A percentile compares a stretch with the other conserved stretches of the same genome.
phyloP scores from a whole-genome alignment of 1,140 invertebrate genomes.

The Drosophila sucinea region DNA sequence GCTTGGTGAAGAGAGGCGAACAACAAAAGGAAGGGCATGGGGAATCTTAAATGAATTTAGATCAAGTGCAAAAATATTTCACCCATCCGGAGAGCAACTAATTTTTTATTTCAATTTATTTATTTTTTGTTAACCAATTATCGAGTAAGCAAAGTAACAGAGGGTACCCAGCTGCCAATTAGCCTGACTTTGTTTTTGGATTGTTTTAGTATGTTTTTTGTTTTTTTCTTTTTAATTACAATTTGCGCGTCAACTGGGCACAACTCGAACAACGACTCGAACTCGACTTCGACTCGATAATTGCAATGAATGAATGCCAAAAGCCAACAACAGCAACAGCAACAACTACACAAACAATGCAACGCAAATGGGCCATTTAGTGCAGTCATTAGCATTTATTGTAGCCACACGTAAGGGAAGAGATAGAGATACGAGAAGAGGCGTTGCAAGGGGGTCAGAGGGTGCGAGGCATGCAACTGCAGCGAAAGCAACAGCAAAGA shows the following conservation, averaged over 20 bases:
- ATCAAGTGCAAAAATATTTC: no score
- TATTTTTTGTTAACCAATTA: conserved; percentile 50
- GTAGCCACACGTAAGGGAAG: conserved; percentile 47
- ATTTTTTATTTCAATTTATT: conserved; percentile 7
- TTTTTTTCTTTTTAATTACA: conserved; percentile 44
- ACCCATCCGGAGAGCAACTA: neutral
- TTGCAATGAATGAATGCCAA: conserved; percentile 74
- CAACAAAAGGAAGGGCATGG: neutral
- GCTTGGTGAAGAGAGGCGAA: neutral
- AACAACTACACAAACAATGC: conserved; percentile 36
- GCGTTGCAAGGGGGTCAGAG: neutral
- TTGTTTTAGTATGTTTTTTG: conserved; percentile 15
- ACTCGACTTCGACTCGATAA: conserved; percentile 49
- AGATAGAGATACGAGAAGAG: conserved; percentile 16
- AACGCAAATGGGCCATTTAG: conserved; percentile 65
- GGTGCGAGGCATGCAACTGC: conserved; percentile 7
- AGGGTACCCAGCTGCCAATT: conserved; percentile 70
- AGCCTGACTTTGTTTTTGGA: conserved; percentile 36
- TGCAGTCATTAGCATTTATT: conserved; percentile 77
- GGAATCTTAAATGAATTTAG: no score
- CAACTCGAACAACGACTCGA: conserved; percentile 22
- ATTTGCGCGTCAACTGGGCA: conserved; percentile 32
- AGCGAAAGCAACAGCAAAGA: conserved; percentile 20
- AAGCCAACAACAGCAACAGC: conserved; percentile 29
- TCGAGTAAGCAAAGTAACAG: conserved; percentile 35